Evolutionary conservation across 2,113 vertebrate species (phyloP).

Genomic region (Artemisiospiza belli): DNA sequence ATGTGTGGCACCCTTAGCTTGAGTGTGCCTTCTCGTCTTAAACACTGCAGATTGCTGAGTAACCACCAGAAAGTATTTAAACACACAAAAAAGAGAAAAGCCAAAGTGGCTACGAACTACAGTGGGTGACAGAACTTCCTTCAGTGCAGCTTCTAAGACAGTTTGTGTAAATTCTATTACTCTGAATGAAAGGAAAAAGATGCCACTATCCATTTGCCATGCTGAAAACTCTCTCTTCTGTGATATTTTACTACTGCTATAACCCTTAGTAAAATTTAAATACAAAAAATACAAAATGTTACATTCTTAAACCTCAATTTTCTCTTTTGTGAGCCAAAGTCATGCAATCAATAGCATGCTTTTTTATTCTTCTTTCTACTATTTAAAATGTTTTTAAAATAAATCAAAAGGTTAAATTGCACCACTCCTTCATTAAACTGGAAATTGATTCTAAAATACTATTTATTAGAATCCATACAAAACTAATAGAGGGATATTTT

Average conservation of each 20-base stretch:
- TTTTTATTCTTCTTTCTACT: conserved; percentile 33
- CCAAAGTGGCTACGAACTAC: background rate
- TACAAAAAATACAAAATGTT: background rate
- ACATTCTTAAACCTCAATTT: background rate
- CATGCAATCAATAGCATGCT: background rate
- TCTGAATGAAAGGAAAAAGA: background rate
- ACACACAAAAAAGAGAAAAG: background rate
- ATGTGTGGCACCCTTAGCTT: background rate
- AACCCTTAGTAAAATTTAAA: background rate
- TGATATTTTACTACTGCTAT: background rate
- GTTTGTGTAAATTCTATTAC: background rate
- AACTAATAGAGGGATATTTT: conserved; percentile 12
- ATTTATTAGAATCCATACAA: conserved; percentile 46
- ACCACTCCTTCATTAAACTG: conserved; percentile 55
- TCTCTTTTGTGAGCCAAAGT: background rate
- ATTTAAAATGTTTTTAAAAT: conserved; percentile 41
- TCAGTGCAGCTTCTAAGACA: background rate
- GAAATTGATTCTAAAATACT: conserved; percentile 54
- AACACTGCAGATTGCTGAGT: background rate
- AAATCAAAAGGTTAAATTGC: conserved; percentile 60
- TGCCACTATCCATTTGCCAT: background rate
- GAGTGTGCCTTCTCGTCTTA: background rate
- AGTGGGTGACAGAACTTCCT: background rate
- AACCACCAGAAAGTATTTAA: background rate
- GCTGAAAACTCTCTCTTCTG: background rate